These are phyloP conservation scores for Neomonachus schauinslandi DNA, from an alignment of 2,113 vertebrate genomes.

Conservation along the genomic window DNA sequence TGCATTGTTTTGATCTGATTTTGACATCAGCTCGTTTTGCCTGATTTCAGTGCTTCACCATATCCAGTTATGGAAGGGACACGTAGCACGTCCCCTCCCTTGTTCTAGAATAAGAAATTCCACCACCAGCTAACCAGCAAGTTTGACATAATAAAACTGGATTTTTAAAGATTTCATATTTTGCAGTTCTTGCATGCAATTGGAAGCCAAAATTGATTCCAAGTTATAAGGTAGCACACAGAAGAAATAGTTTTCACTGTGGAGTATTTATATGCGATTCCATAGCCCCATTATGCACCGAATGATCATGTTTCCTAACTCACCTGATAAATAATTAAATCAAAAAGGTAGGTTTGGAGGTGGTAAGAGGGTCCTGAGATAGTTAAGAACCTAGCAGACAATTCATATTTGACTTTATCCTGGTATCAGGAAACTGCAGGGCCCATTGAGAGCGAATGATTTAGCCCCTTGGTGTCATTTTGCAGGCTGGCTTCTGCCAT, in stretches of 20 bases:
- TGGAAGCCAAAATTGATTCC: not conserved
- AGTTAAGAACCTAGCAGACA: accelerated
- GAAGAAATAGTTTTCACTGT: accelerated
- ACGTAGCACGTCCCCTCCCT: accelerated
- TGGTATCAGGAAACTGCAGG: accelerated
- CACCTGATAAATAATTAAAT: not conserved
- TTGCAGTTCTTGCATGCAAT: not conserved
- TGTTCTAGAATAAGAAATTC: not conserved
- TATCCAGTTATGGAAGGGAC: not conserved
- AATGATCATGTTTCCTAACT: not conserved
- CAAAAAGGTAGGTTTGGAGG: no score
- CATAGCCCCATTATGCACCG: accelerated
- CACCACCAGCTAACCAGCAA: accelerated
- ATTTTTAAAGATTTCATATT: not conserved
- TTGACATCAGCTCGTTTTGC: not conserved
- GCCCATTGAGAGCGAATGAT: accelerated
- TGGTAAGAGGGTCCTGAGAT: accelerated
- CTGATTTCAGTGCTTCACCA: not conserved
- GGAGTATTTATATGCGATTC: not conserved
- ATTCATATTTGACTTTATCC: not conserved
- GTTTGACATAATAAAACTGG: not conserved
- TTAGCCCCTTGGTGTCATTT: accelerated
- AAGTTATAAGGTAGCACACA: not conserved
- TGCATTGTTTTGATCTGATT: not conserved
- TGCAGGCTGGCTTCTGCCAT: not conserved